Evolutionary conservation across 2,888 invertebrate genomes (phyloP).

Genomic region (Erebia ligea): DNA sequence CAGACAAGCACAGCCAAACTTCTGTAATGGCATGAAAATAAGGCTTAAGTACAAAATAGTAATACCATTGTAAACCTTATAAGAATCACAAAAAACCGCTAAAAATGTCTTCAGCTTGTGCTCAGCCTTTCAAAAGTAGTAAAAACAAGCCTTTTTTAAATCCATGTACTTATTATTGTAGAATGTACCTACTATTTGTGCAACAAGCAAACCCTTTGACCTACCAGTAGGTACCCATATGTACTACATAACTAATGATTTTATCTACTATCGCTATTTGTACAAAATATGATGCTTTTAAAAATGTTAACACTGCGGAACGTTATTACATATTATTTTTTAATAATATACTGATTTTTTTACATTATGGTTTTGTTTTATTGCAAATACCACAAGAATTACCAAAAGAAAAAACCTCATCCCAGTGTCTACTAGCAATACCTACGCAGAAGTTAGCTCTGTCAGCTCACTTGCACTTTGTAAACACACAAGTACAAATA

Average conservation of each 20-base stretch:
- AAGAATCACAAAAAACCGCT: background rate
- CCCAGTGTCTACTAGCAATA: too few relatives aligned
- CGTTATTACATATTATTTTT: constrained; percentile 63
- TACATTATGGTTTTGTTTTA: constrained; percentile 30
- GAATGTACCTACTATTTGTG: background rate
- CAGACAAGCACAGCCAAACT: background rate
- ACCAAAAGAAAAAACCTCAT: background rate
- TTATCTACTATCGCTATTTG: constrained; percentile 49
- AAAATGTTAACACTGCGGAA: constrained; percentile 62
- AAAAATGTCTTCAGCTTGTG: background rate
- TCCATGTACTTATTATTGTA: background rate
- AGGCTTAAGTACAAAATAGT: too few relatives aligned
- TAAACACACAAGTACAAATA: too few relatives aligned
- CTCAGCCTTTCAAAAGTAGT: background rate
- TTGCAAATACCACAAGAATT: constrained; percentile 12
- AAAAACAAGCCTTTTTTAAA: background rate
- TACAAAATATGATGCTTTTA: constrained; percentile 63
- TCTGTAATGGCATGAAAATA: background rate
- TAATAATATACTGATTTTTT: constrained; percentile 49
- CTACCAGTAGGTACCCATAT: background rate
- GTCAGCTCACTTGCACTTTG: too few relatives aligned
- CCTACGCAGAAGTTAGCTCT: too few relatives aligned
- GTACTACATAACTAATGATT: background rate
- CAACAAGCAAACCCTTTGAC: background rate
- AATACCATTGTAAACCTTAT: background rate